Evolutionary conservation across 2,797 vertebrate species (phyloP).

Genomic region (Masticophis lateralis): DNA sequence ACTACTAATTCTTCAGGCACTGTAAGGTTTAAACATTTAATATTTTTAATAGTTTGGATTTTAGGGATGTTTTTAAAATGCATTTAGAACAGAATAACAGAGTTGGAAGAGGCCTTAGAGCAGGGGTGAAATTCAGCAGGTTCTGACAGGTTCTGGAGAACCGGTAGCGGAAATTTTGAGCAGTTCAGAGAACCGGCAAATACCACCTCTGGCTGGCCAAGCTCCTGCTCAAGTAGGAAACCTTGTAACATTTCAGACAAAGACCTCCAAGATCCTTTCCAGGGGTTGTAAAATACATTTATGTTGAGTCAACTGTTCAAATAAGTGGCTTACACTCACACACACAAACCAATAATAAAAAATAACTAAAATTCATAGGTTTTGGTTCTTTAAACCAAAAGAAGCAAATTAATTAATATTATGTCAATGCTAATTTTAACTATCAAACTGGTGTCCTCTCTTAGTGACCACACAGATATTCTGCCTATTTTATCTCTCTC

Average conservation of each 20-base stretch:
- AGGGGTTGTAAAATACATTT: background rate
- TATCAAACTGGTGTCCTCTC: background rate
- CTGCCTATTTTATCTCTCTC: background rate
- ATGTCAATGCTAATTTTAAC: background rate
- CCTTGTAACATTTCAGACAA: background rate
- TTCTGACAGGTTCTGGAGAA: no score
- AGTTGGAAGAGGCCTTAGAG: background rate
- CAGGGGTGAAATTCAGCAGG: no score
- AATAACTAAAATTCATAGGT: background rate
- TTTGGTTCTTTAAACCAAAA: background rate
- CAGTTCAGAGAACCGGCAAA: no score
- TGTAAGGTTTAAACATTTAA: background rate
- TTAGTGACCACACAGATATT: background rate
- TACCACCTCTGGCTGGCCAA: background rate
- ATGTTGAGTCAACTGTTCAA: background rate
- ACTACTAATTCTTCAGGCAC: background rate
- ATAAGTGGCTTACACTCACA: background rate
- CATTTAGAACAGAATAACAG: background rate
- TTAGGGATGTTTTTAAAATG: background rate
- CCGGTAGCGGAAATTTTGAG: no score
- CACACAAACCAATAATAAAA: background rate
- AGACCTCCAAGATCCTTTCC: background rate
- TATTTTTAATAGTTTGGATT: background rate
- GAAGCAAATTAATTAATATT: background rate
- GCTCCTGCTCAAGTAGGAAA: background rate